Percentiles rank a stretch among this genome's conserved stretches.
These are phyloP conservation scores for Callithrix jacchus DNA, from an alignment of 2,113 vertebrate species.

Conservation along the genomic window DNA sequence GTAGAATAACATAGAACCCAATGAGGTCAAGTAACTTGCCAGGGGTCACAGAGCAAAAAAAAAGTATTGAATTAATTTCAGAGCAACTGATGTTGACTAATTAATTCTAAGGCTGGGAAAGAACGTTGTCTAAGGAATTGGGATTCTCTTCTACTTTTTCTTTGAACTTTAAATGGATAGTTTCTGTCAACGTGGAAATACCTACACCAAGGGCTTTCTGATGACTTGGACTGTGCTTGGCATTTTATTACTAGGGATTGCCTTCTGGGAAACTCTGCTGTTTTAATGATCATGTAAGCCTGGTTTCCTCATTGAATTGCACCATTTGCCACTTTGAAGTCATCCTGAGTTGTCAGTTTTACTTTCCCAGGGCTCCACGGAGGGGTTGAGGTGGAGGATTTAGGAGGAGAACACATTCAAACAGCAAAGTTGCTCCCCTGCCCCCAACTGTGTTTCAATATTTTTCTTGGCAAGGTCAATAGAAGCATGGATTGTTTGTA, in stretches of 20 bases:
- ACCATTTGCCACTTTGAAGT: slow-evolving; percentile 56
- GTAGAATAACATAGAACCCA: neutral
- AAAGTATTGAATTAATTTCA: neutral
- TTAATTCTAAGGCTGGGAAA: slow-evolving; percentile 1
- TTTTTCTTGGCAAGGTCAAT: neutral
- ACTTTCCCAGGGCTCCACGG: neutral
- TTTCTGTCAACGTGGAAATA: slow-evolving; percentile 65
- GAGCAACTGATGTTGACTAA: slow-evolving; percentile 18
- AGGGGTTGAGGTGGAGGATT: too few relatives aligned
- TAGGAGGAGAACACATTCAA: neutral
- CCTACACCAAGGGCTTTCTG: slow-evolving; percentile 48
- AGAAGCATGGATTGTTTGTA: neutral
- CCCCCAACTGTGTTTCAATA: neutral
- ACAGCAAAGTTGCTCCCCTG: neutral
- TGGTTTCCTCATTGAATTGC: slow-evolving; percentile 43
- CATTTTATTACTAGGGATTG: slow-evolving; percentile 47
- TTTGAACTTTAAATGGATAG: slow-evolving; percentile 26
- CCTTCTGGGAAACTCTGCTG: slow-evolving; percentile 47
- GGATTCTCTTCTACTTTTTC: neutral
- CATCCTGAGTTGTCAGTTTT: slow-evolving; percentile 7
- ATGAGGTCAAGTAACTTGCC: neutral
- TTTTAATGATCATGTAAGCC: slow-evolving; percentile 27
- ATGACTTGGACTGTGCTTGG: neutral
- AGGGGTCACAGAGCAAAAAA: slow-evolving; percentile 22
- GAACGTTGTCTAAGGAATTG: neutral